Evolutionary conservation across 2,888 invertebrate species (phyloP).

Genomic region (Alitta virens): DNA sequence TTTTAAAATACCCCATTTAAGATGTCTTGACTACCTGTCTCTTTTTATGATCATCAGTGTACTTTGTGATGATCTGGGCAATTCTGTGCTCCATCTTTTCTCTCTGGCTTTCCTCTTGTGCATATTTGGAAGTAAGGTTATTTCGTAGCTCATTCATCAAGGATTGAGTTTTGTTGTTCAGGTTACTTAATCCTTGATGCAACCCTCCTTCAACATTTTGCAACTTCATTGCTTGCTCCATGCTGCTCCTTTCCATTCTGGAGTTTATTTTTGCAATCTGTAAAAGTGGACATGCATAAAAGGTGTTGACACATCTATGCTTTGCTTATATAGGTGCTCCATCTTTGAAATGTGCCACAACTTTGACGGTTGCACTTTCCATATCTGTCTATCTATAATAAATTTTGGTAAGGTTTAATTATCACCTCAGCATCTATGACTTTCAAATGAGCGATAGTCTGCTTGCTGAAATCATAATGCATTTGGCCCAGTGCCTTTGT

Average conservation of each 20-base stretch:
- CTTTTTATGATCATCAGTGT: too few relatives aligned
- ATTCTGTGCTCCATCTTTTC: conserved; percentile 50
- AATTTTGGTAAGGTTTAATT: too few relatives aligned
- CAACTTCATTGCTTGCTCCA: conserved; percentile 40
- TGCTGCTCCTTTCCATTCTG: conserved; percentile 30
- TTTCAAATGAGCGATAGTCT: conserved; percentile 44
- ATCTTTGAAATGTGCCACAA: too few relatives aligned
- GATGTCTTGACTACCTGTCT: too few relatives aligned
- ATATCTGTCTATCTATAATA: too few relatives aligned
- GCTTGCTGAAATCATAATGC: conserved; percentile 40
- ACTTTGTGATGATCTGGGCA: not conserved
- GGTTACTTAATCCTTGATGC: conserved; percentile 42
- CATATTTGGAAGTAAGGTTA: conserved; percentile 34
- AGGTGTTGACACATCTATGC: too few relatives aligned
- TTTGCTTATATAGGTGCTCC: too few relatives aligned
- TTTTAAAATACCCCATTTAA: too few relatives aligned
- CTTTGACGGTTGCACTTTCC: too few relatives aligned
- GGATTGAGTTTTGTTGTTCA: conserved; percentile 45
- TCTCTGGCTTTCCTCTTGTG: conserved; percentile 40
- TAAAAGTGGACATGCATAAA: too few relatives aligned
- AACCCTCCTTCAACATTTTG: conserved; percentile 47
- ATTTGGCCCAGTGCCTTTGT: conserved; percentile 39
- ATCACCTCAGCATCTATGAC: conserved; percentile 48
- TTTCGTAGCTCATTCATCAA: conserved; percentile 46
- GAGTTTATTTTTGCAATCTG: conserved; percentile 23